Evolutionary conservation across 1,140 invertebrate species (phyloP).

Genomic region (Zaprionus tsacasi): DNA sequence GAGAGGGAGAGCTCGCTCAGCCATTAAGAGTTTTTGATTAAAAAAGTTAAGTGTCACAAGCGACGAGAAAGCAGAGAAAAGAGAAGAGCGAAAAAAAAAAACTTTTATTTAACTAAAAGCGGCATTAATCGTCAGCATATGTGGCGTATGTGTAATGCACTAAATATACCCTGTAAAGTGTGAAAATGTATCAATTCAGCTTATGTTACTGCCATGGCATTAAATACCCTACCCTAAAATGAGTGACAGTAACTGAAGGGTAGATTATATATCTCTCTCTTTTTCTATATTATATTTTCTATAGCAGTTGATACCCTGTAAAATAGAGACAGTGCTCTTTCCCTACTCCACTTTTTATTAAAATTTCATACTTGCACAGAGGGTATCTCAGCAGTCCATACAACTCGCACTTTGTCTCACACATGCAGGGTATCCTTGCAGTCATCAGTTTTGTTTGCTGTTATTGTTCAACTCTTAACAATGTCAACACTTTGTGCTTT

Average conservation of each 20-base stretch:
- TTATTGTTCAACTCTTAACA: slow-evolving; percentile 73
- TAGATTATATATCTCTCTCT: no score
- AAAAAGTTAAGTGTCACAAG: slow-evolving; percentile 58
- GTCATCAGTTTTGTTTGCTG: slow-evolving; percentile 39
- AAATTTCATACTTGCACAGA: neutral
- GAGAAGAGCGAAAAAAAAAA: neutral
- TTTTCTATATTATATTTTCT: no score
- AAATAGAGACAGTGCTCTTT: neutral
- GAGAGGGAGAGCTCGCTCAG: neutral
- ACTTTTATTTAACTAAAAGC: slow-evolving; percentile 46
- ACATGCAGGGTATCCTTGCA: slow-evolving; percentile 21
- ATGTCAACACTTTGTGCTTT: slow-evolving; percentile 77
- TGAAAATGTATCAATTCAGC: no score
- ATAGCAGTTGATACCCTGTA: neutral
- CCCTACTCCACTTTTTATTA: no score
- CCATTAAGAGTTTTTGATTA: slow-evolving; percentile 52
- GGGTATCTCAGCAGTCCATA: neutral
- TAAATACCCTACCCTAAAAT: no score
- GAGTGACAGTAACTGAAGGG: no score
- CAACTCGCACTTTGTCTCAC: neutral
- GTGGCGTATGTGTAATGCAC: no score
- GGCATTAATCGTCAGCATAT: neutral
- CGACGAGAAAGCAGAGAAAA: neutral
- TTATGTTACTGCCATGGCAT: no score
- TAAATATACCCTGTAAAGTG: slow-evolving; percentile 17